Evolutionary conservation across 2,888 invertebrate genomes (phyloP).

Genomic region (Cryptocephalus moraei): DNA sequence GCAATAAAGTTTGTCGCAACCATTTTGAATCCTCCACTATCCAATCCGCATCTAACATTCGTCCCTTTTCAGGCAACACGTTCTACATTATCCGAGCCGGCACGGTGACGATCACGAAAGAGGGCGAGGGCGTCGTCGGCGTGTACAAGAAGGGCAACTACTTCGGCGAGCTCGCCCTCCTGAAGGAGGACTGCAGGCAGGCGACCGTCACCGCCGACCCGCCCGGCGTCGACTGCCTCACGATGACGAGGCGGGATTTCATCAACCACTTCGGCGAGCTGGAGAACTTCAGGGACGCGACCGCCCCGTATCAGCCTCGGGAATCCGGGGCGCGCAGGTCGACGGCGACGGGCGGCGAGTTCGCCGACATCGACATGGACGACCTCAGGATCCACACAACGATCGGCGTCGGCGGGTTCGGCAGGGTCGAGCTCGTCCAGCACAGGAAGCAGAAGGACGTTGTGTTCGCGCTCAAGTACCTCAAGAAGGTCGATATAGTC

Average conservation of each 20-base stretch:
- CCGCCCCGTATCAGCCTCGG: conserved; percentile 11
- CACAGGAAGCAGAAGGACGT: conserved; percentile 42
- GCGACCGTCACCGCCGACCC: conserved; percentile 84
- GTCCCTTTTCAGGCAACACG: conserved; percentile 59
- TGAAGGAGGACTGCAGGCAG: conserved; percentile 73
- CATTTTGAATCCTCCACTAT: too few species aligned
- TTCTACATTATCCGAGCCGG: conserved; percentile 87
- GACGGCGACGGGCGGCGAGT: conserved; percentile 35
- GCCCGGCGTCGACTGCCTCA: conserved; percentile 77
- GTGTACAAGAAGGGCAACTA: conserved; percentile 67
- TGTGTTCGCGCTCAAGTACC: conserved; percentile 75
- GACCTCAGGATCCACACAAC: conserved; percentile 77
- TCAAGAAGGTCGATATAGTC: conserved; percentile 82
- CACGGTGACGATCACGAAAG: conserved; percentile 62
- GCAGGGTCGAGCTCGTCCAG: conserved; percentile 34
- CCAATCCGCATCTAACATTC: too few species aligned
- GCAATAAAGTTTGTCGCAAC: too few species aligned
- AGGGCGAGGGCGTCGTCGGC: conserved; percentile 50
- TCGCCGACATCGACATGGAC: conserved; percentile 58
- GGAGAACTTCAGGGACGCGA: conserved; percentile 44
- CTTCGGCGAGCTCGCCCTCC: conserved; percentile 81
- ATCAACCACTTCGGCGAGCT: conserved; percentile 75
- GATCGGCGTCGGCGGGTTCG: conserved; percentile 74
- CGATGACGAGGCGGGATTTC: conserved; percentile 70
- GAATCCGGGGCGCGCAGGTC: conserved; percentile 10